These are phyloP conservation scores for Scomber japonicus DNA, from an alignment of 2,113 vertebrate species.

Conservation along the genomic window DNA sequence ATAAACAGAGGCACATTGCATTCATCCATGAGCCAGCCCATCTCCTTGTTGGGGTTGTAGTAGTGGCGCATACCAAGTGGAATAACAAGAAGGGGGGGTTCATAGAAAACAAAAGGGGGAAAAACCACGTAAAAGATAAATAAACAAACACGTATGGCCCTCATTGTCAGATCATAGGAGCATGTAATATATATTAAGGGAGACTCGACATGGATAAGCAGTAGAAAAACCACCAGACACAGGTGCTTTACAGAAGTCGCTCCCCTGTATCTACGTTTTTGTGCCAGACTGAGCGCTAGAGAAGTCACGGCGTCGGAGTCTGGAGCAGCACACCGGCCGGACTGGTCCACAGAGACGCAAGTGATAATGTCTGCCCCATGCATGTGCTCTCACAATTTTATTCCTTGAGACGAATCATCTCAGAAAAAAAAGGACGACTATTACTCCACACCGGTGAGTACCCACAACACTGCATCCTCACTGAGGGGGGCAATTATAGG, in stretches of 20 bases:
- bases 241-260: accelerated
- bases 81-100: background rate
- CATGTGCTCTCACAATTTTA: constrained; percentile 82
- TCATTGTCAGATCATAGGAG: accelerated
- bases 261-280: background rate
- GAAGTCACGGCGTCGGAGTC: background rate
- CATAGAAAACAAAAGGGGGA: accelerated
- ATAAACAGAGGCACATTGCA: constrained; percentile 76
- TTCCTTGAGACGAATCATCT: constrained; percentile 71
- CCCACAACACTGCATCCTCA: background rate
- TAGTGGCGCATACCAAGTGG: constrained; percentile 76
- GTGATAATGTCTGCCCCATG: constrained; percentile 79
- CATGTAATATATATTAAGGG: accelerated
- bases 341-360: background rate
- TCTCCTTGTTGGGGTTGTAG: background rate
- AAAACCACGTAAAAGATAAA: background rate
- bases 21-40: constrained; percentile 25
- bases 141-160: accelerated
- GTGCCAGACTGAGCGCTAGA: background rate
- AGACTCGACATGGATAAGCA: accelerated
- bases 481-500: background rate
- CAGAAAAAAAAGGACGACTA: constrained; percentile 8
- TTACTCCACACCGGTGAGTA: constrained; percentile 66
- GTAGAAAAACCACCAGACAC: accelerated
- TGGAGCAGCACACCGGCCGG: background rate